Evolutionary conservation across 2,113 vertebrate species (phyloP).

Genomic region (Synchiropus splendidus): DNA sequence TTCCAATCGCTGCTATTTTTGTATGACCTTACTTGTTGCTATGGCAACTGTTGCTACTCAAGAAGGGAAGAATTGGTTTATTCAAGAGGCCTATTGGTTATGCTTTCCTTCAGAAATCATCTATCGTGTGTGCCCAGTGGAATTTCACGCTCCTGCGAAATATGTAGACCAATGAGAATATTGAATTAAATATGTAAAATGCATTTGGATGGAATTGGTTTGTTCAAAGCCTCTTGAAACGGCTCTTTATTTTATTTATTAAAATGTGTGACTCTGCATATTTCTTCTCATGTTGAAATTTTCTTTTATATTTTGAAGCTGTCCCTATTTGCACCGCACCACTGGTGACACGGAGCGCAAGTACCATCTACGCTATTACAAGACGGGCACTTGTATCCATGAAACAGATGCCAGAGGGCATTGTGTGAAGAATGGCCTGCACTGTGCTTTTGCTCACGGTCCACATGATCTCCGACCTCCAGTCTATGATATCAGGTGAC

Average conservation of each 20-base stretch:
- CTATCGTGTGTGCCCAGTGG: not conserved
- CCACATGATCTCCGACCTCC: slow-evolving; percentile 85
- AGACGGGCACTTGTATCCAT: slow-evolving; percentile 89
- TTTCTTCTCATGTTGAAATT: too few species aligned
- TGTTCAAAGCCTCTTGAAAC: too few species aligned
- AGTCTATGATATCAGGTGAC: slow-evolving; percentile 85
- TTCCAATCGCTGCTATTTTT: slow-evolving; percentile 53
- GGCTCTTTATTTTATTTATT: too few species aligned
- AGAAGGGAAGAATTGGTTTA: slow-evolving; percentile 36
- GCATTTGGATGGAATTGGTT: too few species aligned
- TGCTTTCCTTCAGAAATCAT: slow-evolving; percentile 11
- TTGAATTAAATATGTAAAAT: too few species aligned
- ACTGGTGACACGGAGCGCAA: slow-evolving; percentile 91
- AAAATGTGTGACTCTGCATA: too few species aligned
- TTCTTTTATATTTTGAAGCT: slow-evolving; percentile 55
- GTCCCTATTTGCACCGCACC: slow-evolving; percentile 86
- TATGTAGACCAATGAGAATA: too few species aligned
- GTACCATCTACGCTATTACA: slow-evolving; percentile 92
- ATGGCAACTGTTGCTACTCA: slow-evolving; percentile 65
- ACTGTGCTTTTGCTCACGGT: slow-evolving; percentile 90
- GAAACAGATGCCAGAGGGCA: slow-evolving; percentile 86
- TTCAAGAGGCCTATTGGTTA: slow-evolving; percentile 41
- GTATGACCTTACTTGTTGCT: slow-evolving; percentile 60
- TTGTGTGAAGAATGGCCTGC: slow-evolving; percentile 85
- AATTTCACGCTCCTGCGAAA: too few species aligned